Conservation (phyloP, 1,140 invertebrate species). For the Drosophila erecta region DNA sequence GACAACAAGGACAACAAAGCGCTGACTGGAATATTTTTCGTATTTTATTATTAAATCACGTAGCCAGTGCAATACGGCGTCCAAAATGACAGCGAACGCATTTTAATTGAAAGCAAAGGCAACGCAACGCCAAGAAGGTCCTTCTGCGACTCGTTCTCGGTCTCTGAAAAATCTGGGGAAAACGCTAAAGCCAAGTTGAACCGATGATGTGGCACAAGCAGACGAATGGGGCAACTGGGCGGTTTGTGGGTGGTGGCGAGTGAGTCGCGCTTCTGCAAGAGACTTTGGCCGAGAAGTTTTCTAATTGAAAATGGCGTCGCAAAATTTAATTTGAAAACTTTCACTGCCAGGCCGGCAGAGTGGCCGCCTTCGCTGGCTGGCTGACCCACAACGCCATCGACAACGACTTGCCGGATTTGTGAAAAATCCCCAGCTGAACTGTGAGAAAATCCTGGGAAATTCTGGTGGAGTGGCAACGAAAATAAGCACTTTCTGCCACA, state of each 20-base stretch:
- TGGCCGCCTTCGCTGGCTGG: background rate
- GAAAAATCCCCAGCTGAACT: slow-evolving; percentile 32
- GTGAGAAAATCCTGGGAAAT: slow-evolving; percentile 16
- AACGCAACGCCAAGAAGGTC: slow-evolving; percentile 10
- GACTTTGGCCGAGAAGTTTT: slow-evolving; percentile 76
- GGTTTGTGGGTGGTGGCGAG: background rate
- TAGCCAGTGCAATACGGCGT: slow-evolving; percentile 81
- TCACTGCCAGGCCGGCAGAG: slow-evolving; percentile 57
- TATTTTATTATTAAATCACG: slow-evolving; percentile 83
- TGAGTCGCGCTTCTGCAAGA: slow-evolving; percentile 39
- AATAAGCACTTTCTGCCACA: background rate
- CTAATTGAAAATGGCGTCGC: slow-evolving; percentile 83
- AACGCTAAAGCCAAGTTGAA: slow-evolving; percentile 26
- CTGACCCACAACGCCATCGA: slow-evolving; percentile 58
- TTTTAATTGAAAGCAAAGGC: slow-evolving; percentile 77
- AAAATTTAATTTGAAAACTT: slow-evolving; percentile 83
- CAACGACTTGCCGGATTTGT: slow-evolving; percentile 60
- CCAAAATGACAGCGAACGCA: slow-evolving; percentile 82
- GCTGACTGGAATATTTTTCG: slow-evolving; percentile 75
- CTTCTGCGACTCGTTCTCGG: background rate
- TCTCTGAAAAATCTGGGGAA: slow-evolving; percentile 3
- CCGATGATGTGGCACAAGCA: slow-evolving; percentile 53
- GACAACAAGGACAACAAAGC: slow-evolving; percentile 70
- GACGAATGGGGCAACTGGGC: slow-evolving; percentile 6
- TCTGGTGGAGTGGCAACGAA: background rate